A percentile compares a stretch with the other conserved stretches of the same genome.
These are phyloP conservation scores for Eriosoma lanigerum DNA, from an alignment of 1,140 invertebrate species.

Conservation along the genomic window DNA sequence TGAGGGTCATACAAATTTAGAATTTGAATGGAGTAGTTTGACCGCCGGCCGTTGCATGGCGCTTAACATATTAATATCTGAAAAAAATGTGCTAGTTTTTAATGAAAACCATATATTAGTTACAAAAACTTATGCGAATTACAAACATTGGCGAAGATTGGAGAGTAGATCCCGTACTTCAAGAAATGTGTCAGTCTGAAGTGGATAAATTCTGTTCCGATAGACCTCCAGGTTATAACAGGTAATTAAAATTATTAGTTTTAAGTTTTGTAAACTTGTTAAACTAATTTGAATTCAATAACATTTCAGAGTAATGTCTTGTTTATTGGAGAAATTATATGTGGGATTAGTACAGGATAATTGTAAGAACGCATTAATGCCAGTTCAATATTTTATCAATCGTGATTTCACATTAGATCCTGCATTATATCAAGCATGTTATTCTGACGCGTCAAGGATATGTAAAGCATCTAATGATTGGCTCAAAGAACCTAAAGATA, in stretches of 20 bases:
- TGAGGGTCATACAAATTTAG: no score
- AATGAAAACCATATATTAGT: no score
- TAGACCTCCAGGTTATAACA: slow-evolving; percentile 49
- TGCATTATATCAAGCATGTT: slow-evolving; percentile 83
- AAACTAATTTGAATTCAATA: neutral
- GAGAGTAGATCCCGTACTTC: slow-evolving; percentile 86
- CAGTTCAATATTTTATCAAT: slow-evolving; percentile 96
- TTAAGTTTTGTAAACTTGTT: neutral
- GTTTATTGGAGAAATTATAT: slow-evolving; percentile 89
- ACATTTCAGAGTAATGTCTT: slow-evolving; percentile 78
- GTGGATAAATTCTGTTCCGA: slow-evolving; percentile 73
- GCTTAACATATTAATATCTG: no score
- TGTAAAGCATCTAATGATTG: slow-evolving; percentile 82
- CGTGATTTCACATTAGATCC: slow-evolving; percentile 93
- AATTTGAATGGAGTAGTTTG: no score
- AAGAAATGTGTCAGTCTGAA: slow-evolving; percentile 80
- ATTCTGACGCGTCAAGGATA: slow-evolving; percentile 77
- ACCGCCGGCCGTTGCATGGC: no score
- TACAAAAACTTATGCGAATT: slow-evolving; percentile 77
- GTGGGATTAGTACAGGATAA: slow-evolving; percentile 80
- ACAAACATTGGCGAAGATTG: slow-evolving; percentile 86
- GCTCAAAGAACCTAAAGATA: slow-evolving; percentile 64
- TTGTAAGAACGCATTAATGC: slow-evolving; percentile 87
- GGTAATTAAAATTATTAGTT: neutral
- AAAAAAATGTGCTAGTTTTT: no score